Evolutionary conservation across 2,797 vertebrate genomes (phyloP).

Genomic region (Neosilurus hyrtlii): DNA sequence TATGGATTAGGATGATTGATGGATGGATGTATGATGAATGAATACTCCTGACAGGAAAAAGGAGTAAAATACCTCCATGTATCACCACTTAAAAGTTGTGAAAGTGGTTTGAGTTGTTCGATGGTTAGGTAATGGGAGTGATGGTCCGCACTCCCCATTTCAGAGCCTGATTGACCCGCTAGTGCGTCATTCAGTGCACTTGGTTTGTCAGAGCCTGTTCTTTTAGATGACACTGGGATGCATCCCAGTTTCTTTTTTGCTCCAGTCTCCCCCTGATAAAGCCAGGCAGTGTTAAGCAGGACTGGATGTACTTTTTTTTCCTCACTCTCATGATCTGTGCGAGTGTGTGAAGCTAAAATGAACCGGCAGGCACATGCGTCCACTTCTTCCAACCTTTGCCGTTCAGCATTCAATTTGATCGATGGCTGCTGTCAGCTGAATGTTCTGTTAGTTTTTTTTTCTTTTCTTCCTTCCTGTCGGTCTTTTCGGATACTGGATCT

Average conservation of each 20-base stretch:
- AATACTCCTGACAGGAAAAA: background rate
- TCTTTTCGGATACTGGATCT: background rate
- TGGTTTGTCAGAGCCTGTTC: background rate
- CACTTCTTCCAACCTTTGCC: background rate
- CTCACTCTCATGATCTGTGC: background rate
- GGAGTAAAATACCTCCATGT: background rate
- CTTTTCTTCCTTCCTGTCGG: background rate
- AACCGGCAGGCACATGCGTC: background rate
- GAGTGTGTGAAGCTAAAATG: background rate
- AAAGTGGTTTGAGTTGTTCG: background rate
- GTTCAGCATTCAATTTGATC: background rate
- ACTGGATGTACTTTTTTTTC: background rate
- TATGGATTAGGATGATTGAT: background rate
- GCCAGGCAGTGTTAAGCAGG: background rate
- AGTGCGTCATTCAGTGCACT: background rate
- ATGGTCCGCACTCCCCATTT: background rate
- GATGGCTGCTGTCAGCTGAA: background rate
- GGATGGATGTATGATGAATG: background rate
- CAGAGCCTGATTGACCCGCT: background rate
- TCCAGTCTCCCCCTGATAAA: background rate
- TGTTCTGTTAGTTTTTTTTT: background rate
- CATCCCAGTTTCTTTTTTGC: background rate
- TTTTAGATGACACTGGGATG: background rate
- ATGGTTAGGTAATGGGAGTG: background rate
- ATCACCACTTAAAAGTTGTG: background rate